phyloP scores from a whole-genome alignment of 2,113 vertebrate species.

The Lepus europaeus region DNA sequence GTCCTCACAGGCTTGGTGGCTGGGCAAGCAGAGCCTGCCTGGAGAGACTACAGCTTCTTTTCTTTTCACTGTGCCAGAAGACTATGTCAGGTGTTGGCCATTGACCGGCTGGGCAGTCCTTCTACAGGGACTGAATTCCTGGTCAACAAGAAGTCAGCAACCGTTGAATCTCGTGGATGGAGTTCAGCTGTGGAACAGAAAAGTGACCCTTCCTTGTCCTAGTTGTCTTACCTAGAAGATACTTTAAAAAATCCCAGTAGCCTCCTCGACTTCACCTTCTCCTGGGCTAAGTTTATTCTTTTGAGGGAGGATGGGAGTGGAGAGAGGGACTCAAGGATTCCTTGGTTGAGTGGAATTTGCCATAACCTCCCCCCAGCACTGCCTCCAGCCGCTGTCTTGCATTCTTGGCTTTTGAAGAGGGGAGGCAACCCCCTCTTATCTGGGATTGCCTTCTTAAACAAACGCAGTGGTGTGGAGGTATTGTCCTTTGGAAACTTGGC shows the following conservation, averaged over 20 bases:
- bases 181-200: background rate
- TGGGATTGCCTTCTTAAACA: slow-evolving; percentile 70
- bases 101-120: background rate
- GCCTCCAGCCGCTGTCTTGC: background rate
- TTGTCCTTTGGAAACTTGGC: slow-evolving; percentile 85
- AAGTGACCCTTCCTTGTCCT: background rate
- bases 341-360: background rate
- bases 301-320: background rate
- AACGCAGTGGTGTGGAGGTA: slow-evolving; percentile 48
- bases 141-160: background rate
- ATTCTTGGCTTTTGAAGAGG: slow-evolving; percentile 72
- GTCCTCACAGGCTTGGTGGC: background rate
- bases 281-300: background rate
- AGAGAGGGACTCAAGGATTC: background rate
- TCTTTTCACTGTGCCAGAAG: background rate
- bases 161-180: background rate
- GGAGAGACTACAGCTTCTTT: background rate
- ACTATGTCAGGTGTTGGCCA: background rate
- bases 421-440: slow-evolving; percentile 38
- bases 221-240: background rate
- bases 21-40: background rate
- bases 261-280: background rate
- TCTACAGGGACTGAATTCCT: background rate
- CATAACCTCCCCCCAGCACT: background rate
- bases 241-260: background rate